Evolutionary conservation across 2,113 vertebrate genomes (phyloP).

Genomic region (Athene cunicularia): DNA sequence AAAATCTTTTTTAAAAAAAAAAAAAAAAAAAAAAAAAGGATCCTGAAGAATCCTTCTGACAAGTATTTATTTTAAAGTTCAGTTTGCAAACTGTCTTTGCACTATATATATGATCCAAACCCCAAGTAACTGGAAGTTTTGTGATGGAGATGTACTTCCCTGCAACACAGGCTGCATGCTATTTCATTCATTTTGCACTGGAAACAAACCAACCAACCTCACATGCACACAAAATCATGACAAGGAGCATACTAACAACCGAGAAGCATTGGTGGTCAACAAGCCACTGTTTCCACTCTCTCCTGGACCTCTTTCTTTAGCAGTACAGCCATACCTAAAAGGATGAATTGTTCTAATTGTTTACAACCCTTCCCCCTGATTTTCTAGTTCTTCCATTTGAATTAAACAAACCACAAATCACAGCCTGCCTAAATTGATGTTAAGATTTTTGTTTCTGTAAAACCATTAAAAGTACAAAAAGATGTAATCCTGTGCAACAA

Average conservation of each 20-base stretch:
- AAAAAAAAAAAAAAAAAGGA: not conserved
- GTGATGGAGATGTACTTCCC: accelerated
- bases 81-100: not conserved
- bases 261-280: not conserved
- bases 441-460: not conserved
- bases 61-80: not conserved
- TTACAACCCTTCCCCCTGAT: not conserved
- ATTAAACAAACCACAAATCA: not conserved
- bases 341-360: not conserved
- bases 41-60: not conserved
- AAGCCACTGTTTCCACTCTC: not conserved
- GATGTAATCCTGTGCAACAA: not conserved
- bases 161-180: not conserved
- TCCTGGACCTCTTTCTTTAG: not conserved
- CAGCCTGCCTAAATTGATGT: not conserved
- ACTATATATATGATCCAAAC: not conserved
- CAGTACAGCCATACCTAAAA: not conserved
- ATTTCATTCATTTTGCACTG: not conserved
- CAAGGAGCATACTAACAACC: not conserved
- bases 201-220: not conserved
- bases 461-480: not conserved
- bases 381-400: not conserved
- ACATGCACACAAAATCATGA: not conserved
- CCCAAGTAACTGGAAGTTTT: not conserved
- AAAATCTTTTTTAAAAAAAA: not conserved